Conservation (phyloP, 2,113 vertebrate genomes). For the Oreotrochilus melanogaster region DNA sequence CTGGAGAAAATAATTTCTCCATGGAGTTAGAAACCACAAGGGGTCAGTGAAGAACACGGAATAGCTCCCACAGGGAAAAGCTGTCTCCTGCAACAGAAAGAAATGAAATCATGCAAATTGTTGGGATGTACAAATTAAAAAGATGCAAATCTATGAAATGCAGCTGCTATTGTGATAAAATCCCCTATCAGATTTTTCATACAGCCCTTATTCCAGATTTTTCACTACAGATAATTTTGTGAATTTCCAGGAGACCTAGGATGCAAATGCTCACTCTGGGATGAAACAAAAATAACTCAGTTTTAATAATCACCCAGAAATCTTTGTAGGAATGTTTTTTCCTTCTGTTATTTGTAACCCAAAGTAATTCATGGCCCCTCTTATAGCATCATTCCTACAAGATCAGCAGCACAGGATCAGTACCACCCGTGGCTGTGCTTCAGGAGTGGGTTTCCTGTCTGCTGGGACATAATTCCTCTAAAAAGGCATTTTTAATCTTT, state of each 20-base stretch:
- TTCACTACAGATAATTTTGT: neutral
- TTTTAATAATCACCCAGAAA: neutral
- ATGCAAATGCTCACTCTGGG: neutral
- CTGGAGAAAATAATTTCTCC: neutral
- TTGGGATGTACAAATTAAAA: neutral
- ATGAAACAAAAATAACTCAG: neutral
- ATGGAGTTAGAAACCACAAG: slow-evolving; percentile 60
- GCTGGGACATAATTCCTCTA: neutral
- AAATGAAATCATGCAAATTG: neutral
- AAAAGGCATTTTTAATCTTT: neutral
- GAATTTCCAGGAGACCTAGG: neutral
- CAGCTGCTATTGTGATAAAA: neutral
- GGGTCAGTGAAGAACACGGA: slow-evolving; percentile 71
- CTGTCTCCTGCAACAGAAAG: neutral
- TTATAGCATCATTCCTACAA: rapidly evolving
- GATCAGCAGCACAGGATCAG: neutral
- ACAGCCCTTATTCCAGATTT: neutral
- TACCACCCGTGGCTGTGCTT: neutral
- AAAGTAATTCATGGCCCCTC: rapidly evolving
- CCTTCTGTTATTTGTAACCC: neutral
- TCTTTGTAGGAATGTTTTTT: neutral
- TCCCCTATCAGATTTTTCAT: neutral
- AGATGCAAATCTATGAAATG: rapidly evolving
- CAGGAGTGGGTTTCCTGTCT: neutral
- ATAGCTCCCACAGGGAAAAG: neutral